A percentile compares a stretch with the other conserved stretches of the same genome.
Evolutionary conservation across 2,797 vertebrate genomes (phyloP).

Genomic region (Lophotriccus pileatus): DNA sequence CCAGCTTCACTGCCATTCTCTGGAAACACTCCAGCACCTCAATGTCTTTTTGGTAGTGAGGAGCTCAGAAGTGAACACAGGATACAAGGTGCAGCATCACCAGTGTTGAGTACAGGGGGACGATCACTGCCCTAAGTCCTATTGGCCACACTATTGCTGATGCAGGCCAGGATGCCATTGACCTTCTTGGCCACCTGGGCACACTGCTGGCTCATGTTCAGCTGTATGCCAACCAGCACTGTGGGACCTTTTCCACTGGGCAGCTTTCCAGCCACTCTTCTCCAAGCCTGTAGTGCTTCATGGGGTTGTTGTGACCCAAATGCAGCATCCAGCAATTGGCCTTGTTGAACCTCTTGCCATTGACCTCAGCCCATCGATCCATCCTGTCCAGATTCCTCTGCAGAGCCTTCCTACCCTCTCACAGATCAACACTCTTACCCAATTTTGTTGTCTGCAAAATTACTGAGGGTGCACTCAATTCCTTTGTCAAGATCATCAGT

Average conservation of each 20-base stretch:
- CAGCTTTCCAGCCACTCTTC: not conserved
- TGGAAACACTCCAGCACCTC: not conserved
- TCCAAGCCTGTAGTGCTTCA: not conserved
- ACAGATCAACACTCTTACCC: not conserved
- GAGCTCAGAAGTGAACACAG: not conserved
- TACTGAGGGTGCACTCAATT: not conserved
- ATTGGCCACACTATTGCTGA: not conserved
- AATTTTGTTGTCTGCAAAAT: not conserved
- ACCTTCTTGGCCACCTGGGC: not conserved
- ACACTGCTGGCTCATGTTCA: not conserved
- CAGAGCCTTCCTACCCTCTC: not conserved
- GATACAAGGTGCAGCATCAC: not conserved
- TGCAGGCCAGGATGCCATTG: not conserved
- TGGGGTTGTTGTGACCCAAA: not conserved
- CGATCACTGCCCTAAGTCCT: not conserved
- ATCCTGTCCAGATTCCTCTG: not conserved
- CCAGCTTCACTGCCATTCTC: not conserved
- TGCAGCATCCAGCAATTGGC: not conserved
- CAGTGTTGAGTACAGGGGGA: not conserved
- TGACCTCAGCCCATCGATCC: not conserved
- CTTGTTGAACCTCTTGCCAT: not conserved
- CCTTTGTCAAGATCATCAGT: no score
- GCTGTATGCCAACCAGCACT: not conserved
- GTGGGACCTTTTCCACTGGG: not conserved
- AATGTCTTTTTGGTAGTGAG: not conserved